Evolutionary conservation across 2,888 invertebrate genomes (phyloP), one percentile per base, ranked within the genome.

Genomic region (Sinohyriopsis cumingii): DNA sequence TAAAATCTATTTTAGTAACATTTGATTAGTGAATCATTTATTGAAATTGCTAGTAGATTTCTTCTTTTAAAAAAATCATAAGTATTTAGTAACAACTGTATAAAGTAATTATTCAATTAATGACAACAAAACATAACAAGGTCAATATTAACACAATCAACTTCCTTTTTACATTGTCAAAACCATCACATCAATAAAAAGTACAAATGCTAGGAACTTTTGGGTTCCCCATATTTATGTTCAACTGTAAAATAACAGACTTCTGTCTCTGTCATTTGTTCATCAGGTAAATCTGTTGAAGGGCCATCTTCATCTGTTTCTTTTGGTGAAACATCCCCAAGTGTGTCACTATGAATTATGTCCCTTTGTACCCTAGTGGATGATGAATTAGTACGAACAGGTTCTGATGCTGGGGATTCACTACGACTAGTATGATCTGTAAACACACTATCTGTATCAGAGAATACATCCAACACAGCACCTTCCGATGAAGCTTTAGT

Each of bases 341-440:
- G 73, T 22, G 84, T 86, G 78, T 86, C 85, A 75, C 84, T 84
- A 72, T 86, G 84, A 63, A 87, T 83, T 65, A 86, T 81, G 73
- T 85, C 83, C 25, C 84, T 71, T 45, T 80, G 79, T 61, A 82
- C 79, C 67, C 74, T 80, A 74, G 71, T 77, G 65, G 78, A 77
- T 72, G 76, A 79, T 45, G 68, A 73, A 62, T 71, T 76, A 77
- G 84, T 81, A 70, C 80, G 66, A 20, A 83, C 82, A 33, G 86
- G 86, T 68, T 87, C 87, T 1, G 87, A 87, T 5, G 84, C 85
- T 9, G 87, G 87, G 15, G 85, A 85, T 70, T 87, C 86, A 72
- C 85, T 85, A 60, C 86, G 83, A 73, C 86, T 86, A 7, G 84
- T 82, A 72, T 79, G 76, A 72, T 86, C 85, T 33, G 85, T 84